A percentile compares a stretch with the other conserved stretches of the same genome.
phyloP scores from a whole-genome alignment of 2,888 invertebrate species.

The Apoda limacodes region DNA sequence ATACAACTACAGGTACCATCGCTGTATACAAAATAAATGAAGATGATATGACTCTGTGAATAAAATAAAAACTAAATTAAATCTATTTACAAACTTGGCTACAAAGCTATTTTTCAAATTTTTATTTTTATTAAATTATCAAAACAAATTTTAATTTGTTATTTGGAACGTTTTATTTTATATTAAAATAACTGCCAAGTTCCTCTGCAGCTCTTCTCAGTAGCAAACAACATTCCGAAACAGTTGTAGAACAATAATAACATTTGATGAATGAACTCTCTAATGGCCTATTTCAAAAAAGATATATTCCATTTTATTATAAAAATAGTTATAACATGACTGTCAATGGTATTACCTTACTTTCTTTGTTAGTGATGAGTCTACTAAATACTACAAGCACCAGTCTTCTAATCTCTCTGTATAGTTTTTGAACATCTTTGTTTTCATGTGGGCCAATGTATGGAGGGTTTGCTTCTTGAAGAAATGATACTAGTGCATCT shows the following conservation, averaged over 20 bases:
- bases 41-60: no score
- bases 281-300: not conserved
- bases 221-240: no score
- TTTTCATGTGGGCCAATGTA: constrained; percentile 67
- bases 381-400: constrained; percentile 81
- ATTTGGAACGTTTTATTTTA: no score
- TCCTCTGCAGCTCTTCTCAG: no score
- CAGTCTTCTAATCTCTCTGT: constrained; percentile 71
- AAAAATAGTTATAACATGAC: not conserved
- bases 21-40: no score
- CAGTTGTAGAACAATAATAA: not conserved
- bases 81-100: no score
- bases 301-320: not conserved
- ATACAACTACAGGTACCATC: no score
- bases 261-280: not conserved
- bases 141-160: no score
- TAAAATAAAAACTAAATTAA: no score
- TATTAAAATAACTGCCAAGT: no score
- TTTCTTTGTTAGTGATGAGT: constrained; percentile 83
- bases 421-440: constrained; percentile 50
- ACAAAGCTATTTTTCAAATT: no score
- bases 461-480: constrained; percentile 79
- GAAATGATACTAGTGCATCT: constrained; percentile 75
- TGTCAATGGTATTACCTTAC: constrained; percentile 74
- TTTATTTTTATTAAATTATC: no score